Percentiles rank a stretch among this genome's conserved stretches.
phyloP scores from a whole-genome alignment of 2,888 invertebrate species.

The Brachypalpus laphriformis region DNA sequence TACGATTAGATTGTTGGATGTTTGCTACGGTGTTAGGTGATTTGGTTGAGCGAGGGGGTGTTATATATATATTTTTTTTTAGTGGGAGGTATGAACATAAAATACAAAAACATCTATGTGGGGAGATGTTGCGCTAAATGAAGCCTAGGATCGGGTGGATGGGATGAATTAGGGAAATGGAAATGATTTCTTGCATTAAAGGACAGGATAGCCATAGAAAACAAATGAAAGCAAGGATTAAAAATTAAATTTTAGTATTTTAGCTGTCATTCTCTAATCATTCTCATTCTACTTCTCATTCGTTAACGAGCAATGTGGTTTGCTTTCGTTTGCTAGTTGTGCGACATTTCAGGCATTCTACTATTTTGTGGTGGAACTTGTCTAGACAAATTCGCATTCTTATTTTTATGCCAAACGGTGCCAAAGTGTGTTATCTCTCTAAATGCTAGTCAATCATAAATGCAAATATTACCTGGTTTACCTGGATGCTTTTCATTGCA shows the following conservation, averaged over 20 bases:
- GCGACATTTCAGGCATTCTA: conserved; percentile 47
- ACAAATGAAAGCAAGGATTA: conserved; percentile 35
- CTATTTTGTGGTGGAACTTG: not conserved
- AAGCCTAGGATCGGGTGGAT: not conserved
- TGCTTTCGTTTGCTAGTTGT: conserved; percentile 1
- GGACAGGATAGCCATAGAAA: conserved; percentile 16
- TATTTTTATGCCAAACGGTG: conserved; percentile 4
- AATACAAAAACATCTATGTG: conserved; percentile 57
- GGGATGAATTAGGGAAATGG: not conserved
- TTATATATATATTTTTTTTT: not conserved
- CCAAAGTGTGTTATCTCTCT: conserved; percentile 22
- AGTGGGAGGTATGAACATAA: conserved; percentile 46
- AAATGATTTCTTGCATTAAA: not conserved
- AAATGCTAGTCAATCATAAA: conserved; percentile 36
- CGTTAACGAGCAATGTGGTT: conserved; percentile 26
- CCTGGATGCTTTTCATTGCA: conserved; percentile 37
- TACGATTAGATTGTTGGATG: conserved; percentile 75
- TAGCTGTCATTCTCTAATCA: conserved; percentile 10
- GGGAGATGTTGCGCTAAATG: conserved; percentile 33
- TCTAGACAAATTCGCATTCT: conserved; percentile 33
- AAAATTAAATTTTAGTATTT: not conserved
- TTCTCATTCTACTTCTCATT: conserved; percentile 14
- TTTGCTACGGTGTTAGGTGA: conserved; percentile 41
- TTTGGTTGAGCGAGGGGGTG: conserved; percentile 37
- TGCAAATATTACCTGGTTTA: conserved; percentile 57